Base-by-base conservation (phyloP, 2,113 vertebrate species). In the Tor tambroides region DNA sequence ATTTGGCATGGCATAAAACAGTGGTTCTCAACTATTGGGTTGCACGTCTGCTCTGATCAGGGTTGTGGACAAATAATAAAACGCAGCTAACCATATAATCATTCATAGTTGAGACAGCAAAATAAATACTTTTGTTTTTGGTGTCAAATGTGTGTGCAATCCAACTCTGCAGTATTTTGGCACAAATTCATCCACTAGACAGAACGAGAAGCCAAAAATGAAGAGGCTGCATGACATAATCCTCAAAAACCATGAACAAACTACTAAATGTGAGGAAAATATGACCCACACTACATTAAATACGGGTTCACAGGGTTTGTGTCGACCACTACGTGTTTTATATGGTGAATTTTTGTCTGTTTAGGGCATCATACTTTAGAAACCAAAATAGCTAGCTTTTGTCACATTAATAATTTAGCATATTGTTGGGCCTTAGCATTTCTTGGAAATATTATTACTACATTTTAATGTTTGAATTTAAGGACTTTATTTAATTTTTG, bases 331-430 rank as follows among this genome's bases (percentile, higher is more conserved):
- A 26, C 43, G 38, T 75, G 72, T 76, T 76, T 76, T 46, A 15
- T 75, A 75, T n/a, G 38, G 38, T 75, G 23, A 75, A 46, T 75
- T 17, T 75, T 26, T 75, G 72, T 75, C 12, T 75, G 72, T 10
- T 43, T 11, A 46, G 38, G 41, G 11, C 10, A 46, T 49, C 72
- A 15, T 7, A 1, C 72, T 75, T 75, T 14, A 43, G 38, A 75
- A 75, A 75, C 38, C 71, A 8, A 75, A 75, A 46, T 26, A 43
- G 38, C 6, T 41, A 23, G 69, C 19, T 23, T 72, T 11, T 72
- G 32, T 38, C 69, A 72, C 4, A 23, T 43, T 75, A 46, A 46
- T 75, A 15, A 49, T 76, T 76, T 76, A 17, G 72, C 5, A 46
- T 75, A 75, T 26, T 26, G 41, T 15, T 23, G 14, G 41, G 14